Percentiles rank a stretch among this genome's conserved stretches.
These are phyloP conservation scores for Holothuria scabra DNA, from an alignment of 53 echinoderm and acorn worm genomes.

Conservation along the genomic window DNA sequence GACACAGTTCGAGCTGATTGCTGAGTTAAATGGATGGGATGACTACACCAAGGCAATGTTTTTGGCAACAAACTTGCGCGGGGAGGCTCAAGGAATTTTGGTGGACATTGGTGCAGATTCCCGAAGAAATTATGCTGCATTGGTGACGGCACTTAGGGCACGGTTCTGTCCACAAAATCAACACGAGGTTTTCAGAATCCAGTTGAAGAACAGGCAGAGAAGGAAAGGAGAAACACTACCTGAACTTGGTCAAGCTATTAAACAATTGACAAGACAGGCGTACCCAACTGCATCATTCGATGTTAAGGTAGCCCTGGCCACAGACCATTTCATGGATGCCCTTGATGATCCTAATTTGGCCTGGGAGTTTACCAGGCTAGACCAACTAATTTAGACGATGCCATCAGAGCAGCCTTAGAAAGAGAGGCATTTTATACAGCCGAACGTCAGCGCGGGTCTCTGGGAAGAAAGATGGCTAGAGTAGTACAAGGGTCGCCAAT, in stretches of 20 bases:
- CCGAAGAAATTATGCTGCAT: neutral
- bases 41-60: constrained; percentile 38
- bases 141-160: constrained; percentile 32
- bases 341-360: constrained; percentile 40
- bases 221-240: constrained; percentile 38
- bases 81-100: constrained; percentile 42
- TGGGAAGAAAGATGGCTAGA: neutral
- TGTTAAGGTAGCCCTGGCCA: constrained; percentile 6
- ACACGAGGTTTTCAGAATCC: constrained; percentile 40
- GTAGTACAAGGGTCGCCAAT: neutral
- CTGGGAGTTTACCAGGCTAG: constrained; percentile 18
- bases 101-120: neutral
- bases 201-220: constrained; percentile 35
- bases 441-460: neutral
- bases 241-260: constrained; percentile 43
- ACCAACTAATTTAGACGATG: constrained; percentile 44
- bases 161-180: constrained; percentile 39
- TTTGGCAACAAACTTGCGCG: constrained; percentile 44
- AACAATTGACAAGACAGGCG: constrained; percentile 13
- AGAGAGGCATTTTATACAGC: constrained; percentile 16
- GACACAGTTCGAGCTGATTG: constrained; percentile 60
- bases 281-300: constrained; percentile 33
- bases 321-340: constrained; percentile 58
- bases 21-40: constrained; percentile 47
- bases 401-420: constrained; percentile 50